phyloP scores from a whole-genome alignment of 1,140 invertebrate species.

The Calosoma granatense region DNA sequence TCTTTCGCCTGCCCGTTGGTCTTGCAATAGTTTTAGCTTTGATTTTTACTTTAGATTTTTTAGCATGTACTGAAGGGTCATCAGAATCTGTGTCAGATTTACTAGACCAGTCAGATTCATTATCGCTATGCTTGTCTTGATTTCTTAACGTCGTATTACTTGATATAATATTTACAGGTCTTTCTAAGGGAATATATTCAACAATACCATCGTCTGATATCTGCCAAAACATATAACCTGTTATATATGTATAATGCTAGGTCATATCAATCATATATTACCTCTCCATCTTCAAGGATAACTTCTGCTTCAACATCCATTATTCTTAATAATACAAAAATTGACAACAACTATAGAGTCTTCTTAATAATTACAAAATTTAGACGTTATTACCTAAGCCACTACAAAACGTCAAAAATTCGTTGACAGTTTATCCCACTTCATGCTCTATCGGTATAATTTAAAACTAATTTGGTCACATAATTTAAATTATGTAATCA shows the following conservation, averaged over 20 bases:
- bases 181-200: conserved; percentile 37
- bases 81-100: conserved; percentile 41
- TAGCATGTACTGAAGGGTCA: conserved; percentile 29
- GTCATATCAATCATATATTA: conserved; percentile 16
- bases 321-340: too few relatives aligned
- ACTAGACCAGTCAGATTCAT: conserved; percentile 34
- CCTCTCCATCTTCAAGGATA: conserved; percentile 34
- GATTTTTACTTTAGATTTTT: conserved; percentile 35
- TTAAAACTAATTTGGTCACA: too few relatives aligned
- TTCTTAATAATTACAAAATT: too few relatives aligned
- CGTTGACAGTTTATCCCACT: too few relatives aligned
- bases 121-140: conserved; percentile 32
- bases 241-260: conserved; percentile 2
- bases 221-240: conserved; percentile 16
- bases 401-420: too few relatives aligned
- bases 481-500: too few relatives aligned
- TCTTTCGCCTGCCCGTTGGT: conserved; percentile 31
- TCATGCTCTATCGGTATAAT: too few relatives aligned
- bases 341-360: neutral
- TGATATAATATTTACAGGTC: conserved; percentile 29
- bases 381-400: too few relatives aligned
- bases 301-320: conserved; percentile 13
- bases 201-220: conserved; percentile 27
- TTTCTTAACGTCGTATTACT: conserved; percentile 27
- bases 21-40: conserved; percentile 29